These are phyloP conservation scores for Acanthiza pusilla DNA, from an alignment of 2,797 vertebrate species.

Conservation along the genomic window DNA sequence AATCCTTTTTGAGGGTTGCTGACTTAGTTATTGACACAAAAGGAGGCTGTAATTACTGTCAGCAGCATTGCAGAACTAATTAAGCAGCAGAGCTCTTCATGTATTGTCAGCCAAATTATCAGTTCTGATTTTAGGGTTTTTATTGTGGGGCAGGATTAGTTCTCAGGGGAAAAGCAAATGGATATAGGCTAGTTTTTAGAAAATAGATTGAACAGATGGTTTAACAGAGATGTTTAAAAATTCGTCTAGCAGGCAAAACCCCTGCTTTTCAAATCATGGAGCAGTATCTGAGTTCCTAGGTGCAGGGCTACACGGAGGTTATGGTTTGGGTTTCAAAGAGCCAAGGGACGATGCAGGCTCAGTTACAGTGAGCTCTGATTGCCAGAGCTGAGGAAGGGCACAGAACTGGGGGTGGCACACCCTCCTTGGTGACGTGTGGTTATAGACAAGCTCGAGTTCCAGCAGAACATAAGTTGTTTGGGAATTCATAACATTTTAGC, in stretches of 20 bases:
- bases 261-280: not conserved
- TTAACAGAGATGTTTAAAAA: not conserved
- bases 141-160: not conserved
- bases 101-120: conserved; percentile 28
- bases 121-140: conserved; percentile 3
- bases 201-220: not conserved
- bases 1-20: conserved; percentile 1
- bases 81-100: not conserved
- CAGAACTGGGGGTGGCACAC: not conserved
- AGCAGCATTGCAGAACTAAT: conserved; percentile 33
- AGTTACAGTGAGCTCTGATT: not conserved
- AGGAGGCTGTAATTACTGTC: conserved; percentile 32
- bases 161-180: not conserved
- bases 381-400: not conserved
- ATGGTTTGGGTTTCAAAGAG: not conserved
- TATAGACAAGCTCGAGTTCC: not conserved
- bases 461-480: not conserved
- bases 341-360: not conserved
- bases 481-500: not conserved
- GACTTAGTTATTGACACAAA: conserved; percentile 37
- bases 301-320: not conserved
- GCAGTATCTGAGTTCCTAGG: not conserved
- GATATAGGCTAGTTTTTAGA: not conserved
- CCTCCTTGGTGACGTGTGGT: not conserved
- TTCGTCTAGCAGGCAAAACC: not conserved